Evolutionary conservation across 1,140 invertebrate genomes (phyloP), one percentile per base, ranked within the genome.

Genomic region (Lordiphosa collinella): DNA sequence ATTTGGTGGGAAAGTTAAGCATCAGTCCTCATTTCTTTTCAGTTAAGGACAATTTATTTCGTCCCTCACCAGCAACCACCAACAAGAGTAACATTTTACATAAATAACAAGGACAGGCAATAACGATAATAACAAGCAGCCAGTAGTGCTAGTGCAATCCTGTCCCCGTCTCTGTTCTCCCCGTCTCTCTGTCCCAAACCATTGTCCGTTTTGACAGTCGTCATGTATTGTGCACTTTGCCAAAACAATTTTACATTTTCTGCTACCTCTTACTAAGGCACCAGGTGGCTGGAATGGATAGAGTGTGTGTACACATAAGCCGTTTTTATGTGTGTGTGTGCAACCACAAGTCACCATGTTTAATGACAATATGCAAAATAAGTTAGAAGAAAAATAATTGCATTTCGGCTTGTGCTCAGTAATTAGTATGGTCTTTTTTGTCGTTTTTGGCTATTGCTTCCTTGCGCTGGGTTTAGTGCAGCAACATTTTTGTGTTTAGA

Each of bases 1-100:
- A 84, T 84, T 84, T 84, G 78, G 78, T 68, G 78, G 78, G 84
- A 84, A 66, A 78, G 78, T 84, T 84, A 64, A 84, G 78, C 78
- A 69, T 76, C 84, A 73, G 78, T 69, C 72, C 79, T 84, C 78
- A 84, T 84, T 73, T 82, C 78, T 66, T 68, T 82, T 57, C 76
- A 63, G 72, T 80, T 80, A 74, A 82, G 70, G 57, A 80, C 75
- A 55, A 75, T 68, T 72, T 76, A 68, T 46, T 6, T 4, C 36
- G 11, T n/a, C 16, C n/a, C 12, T 9, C 51, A 25, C 51, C 40
- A 14, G 25, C 40, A 14, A 13, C 51, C 31, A 32, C 44, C 44
- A 57, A 57, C 51, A 57, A 63, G 72, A 60, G 55, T 67, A 61
- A 60, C 67, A 72, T 78, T 71, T 67, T 62, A 59, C 64, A 67